Conservation (phyloP, 2,797 vertebrate genomes). For the Nyctalus aviator region DNA sequence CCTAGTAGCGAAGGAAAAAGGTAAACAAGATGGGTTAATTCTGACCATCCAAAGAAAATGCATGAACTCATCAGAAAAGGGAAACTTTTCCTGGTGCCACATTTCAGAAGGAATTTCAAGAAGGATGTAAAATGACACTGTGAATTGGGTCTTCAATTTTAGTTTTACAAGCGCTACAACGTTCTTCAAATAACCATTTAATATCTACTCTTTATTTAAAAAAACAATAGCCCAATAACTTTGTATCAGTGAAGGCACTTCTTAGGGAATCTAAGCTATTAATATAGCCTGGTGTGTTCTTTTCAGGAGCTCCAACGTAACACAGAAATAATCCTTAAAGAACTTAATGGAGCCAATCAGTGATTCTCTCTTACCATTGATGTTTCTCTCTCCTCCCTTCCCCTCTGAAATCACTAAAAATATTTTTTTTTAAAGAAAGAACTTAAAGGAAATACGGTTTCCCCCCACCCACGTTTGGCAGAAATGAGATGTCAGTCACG, state of each 20-base stretch:
- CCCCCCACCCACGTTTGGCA: not conserved
- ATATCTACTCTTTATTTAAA: not conserved
- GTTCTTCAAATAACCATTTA: not conserved
- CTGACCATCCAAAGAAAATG: not conserved
- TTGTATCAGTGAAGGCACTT: not conserved
- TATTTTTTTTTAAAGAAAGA: not conserved
- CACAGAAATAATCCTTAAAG: not conserved
- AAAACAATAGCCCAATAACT: not conserved
- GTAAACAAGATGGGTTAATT: not conserved
- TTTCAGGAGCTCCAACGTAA: not conserved
- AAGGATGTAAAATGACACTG: not conserved
- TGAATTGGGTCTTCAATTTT: not conserved
- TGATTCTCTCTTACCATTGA: not conserved
- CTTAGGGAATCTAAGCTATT: not conserved
- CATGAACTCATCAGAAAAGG: not conserved
- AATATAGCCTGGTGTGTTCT: not conserved
- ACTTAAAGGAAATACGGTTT: not conserved
- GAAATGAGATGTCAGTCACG: not conserved
- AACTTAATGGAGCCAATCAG: not conserved
- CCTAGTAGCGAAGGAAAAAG: not conserved
- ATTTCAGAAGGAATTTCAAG: not conserved
- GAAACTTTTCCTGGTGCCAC: not conserved
- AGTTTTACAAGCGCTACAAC: not conserved
- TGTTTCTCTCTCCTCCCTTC: not conserved
- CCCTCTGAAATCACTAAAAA: not conserved